phyloP scores from a whole-genome alignment of 2,888 invertebrate species.

The Brachyopa scutellaris region DNA sequence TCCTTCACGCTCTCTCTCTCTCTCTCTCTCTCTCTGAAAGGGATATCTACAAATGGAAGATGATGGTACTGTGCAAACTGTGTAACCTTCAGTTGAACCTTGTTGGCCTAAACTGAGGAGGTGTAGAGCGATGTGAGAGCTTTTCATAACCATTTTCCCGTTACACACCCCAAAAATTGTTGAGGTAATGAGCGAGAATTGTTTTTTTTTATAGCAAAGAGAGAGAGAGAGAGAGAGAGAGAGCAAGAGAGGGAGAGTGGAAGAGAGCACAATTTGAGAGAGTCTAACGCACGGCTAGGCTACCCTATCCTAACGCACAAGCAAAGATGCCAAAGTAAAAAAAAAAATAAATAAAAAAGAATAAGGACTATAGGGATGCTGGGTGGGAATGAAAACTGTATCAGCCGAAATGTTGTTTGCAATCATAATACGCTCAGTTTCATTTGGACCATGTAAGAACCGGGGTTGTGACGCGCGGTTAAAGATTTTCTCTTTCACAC shows the following conservation, averaged over 20 bases:
- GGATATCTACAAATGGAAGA: too few relatives aligned
- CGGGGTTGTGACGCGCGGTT: constrained; percentile 70
- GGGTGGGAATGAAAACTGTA: constrained; percentile 67
- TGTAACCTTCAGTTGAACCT: constrained; percentile 67
- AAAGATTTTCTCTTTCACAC: constrained; percentile 14
- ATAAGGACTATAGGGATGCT: constrained; percentile 53
- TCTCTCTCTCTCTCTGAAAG: background rate
- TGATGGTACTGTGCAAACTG: too few relatives aligned
- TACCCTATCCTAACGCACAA: constrained; percentile 58
- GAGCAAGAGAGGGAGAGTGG: constrained; percentile 2
- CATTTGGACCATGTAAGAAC: constrained; percentile 70
- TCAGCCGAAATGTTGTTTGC: constrained; percentile 69
- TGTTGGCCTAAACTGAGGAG: constrained; percentile 45
- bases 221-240: constrained; percentile 7
- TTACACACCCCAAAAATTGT: constrained; percentile 67
- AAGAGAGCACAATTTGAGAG: too few relatives aligned
- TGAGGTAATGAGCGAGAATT: constrained; percentile 40
- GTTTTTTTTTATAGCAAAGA: constrained; percentile 3
- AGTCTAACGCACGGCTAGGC: constrained; percentile 37
- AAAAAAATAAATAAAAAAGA: constrained; percentile 12
- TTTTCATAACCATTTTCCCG: constrained; percentile 39
- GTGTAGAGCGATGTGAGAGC: constrained; percentile 40
- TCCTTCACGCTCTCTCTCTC: too few relatives aligned
- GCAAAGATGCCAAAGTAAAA: constrained; percentile 6
- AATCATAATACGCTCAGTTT: constrained; percentile 70